These are phyloP conservation scores for Notothenia coriiceps DNA, from an alignment of 2,113 vertebrate species.

Conservation along the genomic window DNA sequence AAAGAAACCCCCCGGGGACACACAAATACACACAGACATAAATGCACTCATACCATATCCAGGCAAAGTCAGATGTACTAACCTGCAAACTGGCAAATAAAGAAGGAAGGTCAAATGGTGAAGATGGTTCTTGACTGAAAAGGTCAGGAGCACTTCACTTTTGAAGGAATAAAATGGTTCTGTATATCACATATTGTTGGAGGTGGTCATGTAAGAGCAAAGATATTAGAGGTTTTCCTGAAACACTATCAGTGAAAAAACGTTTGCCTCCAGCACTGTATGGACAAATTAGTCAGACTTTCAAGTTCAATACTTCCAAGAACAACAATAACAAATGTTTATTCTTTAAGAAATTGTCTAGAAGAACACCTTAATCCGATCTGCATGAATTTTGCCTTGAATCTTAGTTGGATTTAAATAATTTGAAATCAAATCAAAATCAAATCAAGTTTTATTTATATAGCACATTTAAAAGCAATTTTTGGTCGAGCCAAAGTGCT, in stretches of 20 bases:
- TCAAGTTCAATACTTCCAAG: neutral
- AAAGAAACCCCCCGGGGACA: slow-evolving; percentile 58
- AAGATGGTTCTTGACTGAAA: slow-evolving; percentile 24
- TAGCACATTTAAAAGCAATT: no score
- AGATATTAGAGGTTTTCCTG: neutral
- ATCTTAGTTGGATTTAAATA: no score
- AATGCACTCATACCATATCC: slow-evolving; percentile 25
- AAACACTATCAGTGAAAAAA: neutral
- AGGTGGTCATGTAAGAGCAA: neutral
- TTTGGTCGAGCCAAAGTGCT: no score
- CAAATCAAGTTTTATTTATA: no score
- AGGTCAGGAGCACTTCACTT: slow-evolving; percentile 28
- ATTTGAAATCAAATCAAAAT: no score
- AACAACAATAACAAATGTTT: neutral
- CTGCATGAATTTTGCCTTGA: neutral
- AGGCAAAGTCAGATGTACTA: slow-evolving; percentile 8
- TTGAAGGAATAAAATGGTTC: neutral
- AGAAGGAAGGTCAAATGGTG: slow-evolving; percentile 6
- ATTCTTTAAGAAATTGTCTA: neutral
- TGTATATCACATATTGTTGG: slow-evolving; percentile 18
- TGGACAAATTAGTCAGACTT: neutral
- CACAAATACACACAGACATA: slow-evolving; percentile 39
- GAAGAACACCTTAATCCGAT: neutral
- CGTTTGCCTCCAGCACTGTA: neutral
- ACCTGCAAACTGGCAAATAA: slow-evolving; percentile 20